Evolutionary conservation across 2,113 vertebrate genomes (phyloP), one percentile per base, ranked within the genome.

Genomic region (Calyptommatus sinebrachiatus): DNA sequence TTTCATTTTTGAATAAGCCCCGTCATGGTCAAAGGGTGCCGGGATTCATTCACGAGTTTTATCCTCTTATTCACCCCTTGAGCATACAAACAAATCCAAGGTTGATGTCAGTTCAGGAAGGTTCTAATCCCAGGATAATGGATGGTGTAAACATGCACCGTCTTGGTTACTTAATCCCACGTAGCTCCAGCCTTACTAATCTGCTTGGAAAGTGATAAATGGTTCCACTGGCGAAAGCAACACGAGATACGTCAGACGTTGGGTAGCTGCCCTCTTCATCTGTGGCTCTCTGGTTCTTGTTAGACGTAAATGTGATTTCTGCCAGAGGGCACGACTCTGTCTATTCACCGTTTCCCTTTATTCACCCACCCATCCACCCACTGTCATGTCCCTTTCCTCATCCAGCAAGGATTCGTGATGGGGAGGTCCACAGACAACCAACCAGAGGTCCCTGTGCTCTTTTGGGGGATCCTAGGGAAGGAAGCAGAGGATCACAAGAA

Each of bases 151-250:
- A 80, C 71, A 73, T 53, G 29, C 21, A 1, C 45, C 46, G 31
- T 73, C 61, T 66, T 53, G 28, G 62, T 66, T 45, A 61, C 28
- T 73, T 73, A 41, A 80, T 80, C 71, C 71, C 22, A 45, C 66
- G 28, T 31, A 73, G 70, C 78, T 53, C 78, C 29, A 78, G 50
- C 72, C 71, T 74, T 76, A 71, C 79, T 76, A 41, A 0, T 86
- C 82, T 85, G 79, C 77, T 77, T 50, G 57, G 61, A 73, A 50
- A 71, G 78, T 87, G 87, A 89, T 88, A 61, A 88, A 88, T 88
- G 63, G 31, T 35, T 86, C 85, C 78, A 69, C 84, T 84, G 76
- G 67, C 74, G 74, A 66, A 68, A 46, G 72, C 87, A 88, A 91
- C 85, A 81, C 69, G 75, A 91, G 81, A 67, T 83, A 82, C 57